A percentile compares a stretch with the other conserved stretches of the same genome.
These are phyloP conservation scores for Xestoiulus laeticollis DNA, from an alignment of 2,888 invertebrate species.

Conservation along the genomic window DNA sequence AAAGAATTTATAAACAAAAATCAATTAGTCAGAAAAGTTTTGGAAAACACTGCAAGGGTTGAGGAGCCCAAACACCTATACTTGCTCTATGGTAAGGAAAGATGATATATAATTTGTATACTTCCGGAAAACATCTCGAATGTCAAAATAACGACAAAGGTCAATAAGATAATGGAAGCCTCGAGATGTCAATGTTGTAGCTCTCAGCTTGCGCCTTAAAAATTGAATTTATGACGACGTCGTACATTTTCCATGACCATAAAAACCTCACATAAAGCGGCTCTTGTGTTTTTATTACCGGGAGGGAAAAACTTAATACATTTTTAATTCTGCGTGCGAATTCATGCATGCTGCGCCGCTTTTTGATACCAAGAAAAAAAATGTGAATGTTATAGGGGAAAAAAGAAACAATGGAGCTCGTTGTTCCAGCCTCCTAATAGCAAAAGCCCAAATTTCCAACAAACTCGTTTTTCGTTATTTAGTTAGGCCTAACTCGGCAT, in stretches of 20 bases:
- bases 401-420: constrained; percentile 1
- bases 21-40: background rate
- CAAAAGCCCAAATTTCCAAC: background rate
- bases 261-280: background rate
- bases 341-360: background rate
- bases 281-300: background rate
- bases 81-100: no score
- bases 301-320: constrained; percentile 5
- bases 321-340: constrained; percentile 5
- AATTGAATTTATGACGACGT: constrained; percentile 16
- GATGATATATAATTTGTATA: no score
- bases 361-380: background rate
- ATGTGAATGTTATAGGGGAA: background rate
- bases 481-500: background rate
- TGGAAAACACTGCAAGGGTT: background rate
- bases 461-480: background rate
- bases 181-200: background rate
- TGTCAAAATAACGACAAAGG: background rate
- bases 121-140: background rate
- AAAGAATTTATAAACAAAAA: no score
- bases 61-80: no score
- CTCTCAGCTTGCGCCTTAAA: background rate
- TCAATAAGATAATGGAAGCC: constrained; percentile 3
- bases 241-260: constrained; percentile 29
- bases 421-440: constrained; percentile 3